Evolutionary conservation across 92 coral and sea anemone species (phyloP).

Genomic region (Actinostola sp.): DNA sequence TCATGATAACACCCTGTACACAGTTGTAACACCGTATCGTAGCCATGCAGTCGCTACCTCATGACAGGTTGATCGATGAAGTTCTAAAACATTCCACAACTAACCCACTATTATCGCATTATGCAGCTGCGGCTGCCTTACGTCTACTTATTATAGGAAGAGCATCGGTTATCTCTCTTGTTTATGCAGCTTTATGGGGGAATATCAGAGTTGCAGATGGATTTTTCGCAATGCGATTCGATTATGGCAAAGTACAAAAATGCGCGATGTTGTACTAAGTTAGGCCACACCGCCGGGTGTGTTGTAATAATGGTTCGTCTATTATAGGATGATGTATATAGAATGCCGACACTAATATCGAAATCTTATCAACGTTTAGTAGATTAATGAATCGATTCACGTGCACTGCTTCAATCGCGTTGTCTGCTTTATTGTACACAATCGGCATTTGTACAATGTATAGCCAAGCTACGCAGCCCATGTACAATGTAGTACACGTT

Average conservation of each 20-base stretch:
- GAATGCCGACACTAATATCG: neutral
- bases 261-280: too few species aligned
- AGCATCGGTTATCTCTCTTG: neutral
- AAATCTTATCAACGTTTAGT: conserved; percentile 7
- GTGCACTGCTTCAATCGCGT: neutral
- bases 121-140: neutral
- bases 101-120: conserved; percentile 7
- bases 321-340: too few species aligned
- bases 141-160: too few species aligned
- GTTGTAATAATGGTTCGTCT: too few species aligned
- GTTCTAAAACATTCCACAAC: conserved; percentile 35
- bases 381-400: neutral
- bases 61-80: conserved; percentile 52
- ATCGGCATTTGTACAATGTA: too few species aligned
- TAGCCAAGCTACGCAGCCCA: too few species aligned
- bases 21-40: conserved; percentile 6
- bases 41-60: conserved; percentile 17
- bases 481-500: too few species aligned
- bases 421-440: neutral
- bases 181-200: neutral
- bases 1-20: neutral
- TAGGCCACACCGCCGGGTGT: too few species aligned
- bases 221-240: too few species aligned
- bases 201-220: too few species aligned
- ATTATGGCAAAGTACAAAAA: too few species aligned